Base-by-base conservation (phyloP, 2,113 vertebrate species). In the Australoheros scitulus region DNA sequence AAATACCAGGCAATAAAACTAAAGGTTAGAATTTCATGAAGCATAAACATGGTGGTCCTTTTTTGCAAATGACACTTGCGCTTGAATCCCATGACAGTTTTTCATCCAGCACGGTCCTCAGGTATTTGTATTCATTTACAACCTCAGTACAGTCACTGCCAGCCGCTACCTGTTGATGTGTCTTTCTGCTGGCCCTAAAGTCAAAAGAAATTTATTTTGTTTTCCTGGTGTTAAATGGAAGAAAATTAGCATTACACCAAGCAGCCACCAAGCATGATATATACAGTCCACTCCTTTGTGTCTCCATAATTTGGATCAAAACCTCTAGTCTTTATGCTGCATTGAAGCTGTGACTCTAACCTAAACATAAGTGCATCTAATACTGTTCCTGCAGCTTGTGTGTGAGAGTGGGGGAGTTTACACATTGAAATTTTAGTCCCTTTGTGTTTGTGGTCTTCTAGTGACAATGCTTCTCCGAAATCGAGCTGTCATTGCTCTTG, bases 401-500 rank as follows among this genome's bases (percentile, higher is more conserved):
- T 72, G 10, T 20, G 43, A 18, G 9, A 18, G 34, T 72, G 68
- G 0, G 17, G 2, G 43, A 50, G 65, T 26, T 32, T 72, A 7
- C 17, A 32, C 24, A 13, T 32, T 20, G 17, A 17, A 52, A 20
- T 52, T 70, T 70, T 6, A 70, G 65, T 10, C 17, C 11, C 20
- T 72, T 72, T 43, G 2, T 75, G 4, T n/a, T 61, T 10, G 32
- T 84, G 29, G 13, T 4, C 58, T 74, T 86, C n/a, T 8, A 84
- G 75, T 14, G 29, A 91, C 29, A 17, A 96, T 95, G 94, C 90
- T 94, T 64, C 89, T 94, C 61, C 91, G 88, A 80, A 79, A 61
- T 29, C 87, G 91, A 29, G 84, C 80, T 4, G 20, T 77, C 50
- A 8, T 91, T 43, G 72, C 87, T 4, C 68, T 94, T 20, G 91